These are phyloP conservation scores for Drosophila nr. perissopoda DNA, from an alignment of 2,888 invertebrate species.

Conservation along the genomic window DNA sequence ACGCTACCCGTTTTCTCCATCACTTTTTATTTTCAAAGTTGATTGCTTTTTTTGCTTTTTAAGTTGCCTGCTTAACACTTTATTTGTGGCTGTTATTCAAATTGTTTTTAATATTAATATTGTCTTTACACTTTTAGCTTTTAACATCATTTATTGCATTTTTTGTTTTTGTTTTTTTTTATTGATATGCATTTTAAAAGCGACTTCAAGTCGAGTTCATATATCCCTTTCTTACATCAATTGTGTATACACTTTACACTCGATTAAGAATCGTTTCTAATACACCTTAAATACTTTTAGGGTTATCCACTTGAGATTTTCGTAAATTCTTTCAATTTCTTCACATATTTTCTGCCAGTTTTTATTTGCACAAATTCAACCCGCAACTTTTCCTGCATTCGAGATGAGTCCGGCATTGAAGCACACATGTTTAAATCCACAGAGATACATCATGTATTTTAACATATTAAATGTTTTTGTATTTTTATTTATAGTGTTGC, in stretches of 20 bases:
- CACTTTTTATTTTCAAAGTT: constrained; percentile 16
- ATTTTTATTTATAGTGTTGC: background rate
- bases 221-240: background rate
- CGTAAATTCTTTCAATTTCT: background rate
- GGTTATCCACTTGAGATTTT: background rate
- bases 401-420: constrained; percentile 28
- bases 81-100: background rate
- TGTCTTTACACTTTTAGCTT: background rate
- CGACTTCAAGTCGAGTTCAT: background rate
- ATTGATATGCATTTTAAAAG: constrained; percentile 5
- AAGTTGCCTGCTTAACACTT: background rate
- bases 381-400: constrained; percentile 44
- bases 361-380: constrained; percentile 16
- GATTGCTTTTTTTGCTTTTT: constrained; percentile 1
- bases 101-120: background rate
- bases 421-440: constrained; percentile 17
- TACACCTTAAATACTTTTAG: background rate
- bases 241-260: background rate
- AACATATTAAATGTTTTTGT: constrained; percentile 27
- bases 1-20: constrained; percentile 77
- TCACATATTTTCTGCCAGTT: background rate
- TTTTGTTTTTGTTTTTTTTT: background rate
- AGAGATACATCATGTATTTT: constrained; percentile 11
- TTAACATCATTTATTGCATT: constrained; percentile 3
- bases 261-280: background rate